Conservation (phyloP, 2,113 vertebrate genomes). For the Oenanthe melanoleuca region DNA sequence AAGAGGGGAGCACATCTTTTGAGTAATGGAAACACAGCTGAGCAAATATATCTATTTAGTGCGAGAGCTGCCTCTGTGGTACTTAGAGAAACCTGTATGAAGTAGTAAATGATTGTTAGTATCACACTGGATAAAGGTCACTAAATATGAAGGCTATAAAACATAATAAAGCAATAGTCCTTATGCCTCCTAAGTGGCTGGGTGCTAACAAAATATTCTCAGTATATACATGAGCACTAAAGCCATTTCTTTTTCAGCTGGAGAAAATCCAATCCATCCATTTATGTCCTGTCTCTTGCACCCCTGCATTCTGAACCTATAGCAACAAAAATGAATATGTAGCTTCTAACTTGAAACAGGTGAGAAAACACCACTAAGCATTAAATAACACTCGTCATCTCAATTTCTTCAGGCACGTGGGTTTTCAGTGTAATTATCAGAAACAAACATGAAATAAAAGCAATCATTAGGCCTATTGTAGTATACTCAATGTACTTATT, state of each 20-base stretch:
- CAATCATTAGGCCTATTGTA: neutral
- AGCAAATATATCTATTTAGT: conserved; percentile 93
- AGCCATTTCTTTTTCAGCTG: neutral
- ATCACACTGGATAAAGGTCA: neutral
- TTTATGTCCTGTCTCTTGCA: neutral
- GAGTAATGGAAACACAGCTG: conserved; percentile 92
- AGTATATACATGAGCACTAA: neutral
- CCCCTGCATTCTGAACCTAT: neutral
- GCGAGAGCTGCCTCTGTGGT: conserved; percentile 94
- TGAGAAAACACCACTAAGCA: neutral
- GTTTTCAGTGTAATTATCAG: neutral
- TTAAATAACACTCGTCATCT: neutral
- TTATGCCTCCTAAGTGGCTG: neutral
- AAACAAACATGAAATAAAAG: neutral
- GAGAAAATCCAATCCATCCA: neutral
- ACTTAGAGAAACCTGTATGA: conserved; percentile 86
- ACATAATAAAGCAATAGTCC: neutral
- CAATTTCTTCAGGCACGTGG: neutral
- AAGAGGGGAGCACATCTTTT: conserved; percentile 95
- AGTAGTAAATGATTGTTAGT: neutral
- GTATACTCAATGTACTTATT: neutral
- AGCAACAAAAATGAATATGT: neutral
- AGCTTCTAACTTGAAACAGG: neutral
- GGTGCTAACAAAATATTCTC: neutral
- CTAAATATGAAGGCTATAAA: neutral